Evolutionary conservation across 1,140 invertebrate genomes (phyloP).

Genomic region (Drosophila kurseongensis): DNA sequence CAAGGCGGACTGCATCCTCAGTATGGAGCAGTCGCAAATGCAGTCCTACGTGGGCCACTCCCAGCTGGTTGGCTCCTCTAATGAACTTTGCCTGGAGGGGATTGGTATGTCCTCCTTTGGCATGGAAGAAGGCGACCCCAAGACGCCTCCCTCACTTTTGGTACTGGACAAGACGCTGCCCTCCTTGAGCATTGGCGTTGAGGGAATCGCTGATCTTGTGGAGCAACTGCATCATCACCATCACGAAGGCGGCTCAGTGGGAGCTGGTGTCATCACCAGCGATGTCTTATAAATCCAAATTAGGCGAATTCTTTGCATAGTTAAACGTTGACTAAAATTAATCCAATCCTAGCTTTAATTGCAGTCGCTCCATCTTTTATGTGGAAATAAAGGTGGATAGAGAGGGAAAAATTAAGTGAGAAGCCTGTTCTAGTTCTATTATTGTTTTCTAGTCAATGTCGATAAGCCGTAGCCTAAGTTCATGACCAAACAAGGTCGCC

Average conservation of each 20-base stretch:
- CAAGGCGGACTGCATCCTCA: conserved; percentile 82
- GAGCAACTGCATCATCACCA: conserved; percentile 61
- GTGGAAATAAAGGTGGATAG: background rate
- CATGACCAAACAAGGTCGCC: background rate
- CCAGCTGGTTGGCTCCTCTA: conserved; percentile 18
- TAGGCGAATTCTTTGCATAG: conserved; percentile 56
- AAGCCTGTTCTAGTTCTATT: conserved; percentile 34
- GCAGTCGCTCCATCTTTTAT: background rate
- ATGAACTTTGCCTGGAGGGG: conserved; percentile 60
- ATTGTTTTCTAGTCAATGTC: conserved; percentile 40
- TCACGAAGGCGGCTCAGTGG: conserved; percentile 20
- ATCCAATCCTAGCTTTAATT: conserved; percentile 7
- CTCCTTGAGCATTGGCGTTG: conserved; percentile 69
- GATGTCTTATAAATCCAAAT: conserved; percentile 26
- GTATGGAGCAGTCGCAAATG: conserved; percentile 69
- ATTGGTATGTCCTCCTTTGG: conserved; percentile 57
- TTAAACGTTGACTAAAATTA: conserved; percentile 17
- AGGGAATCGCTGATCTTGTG: conserved; percentile 69
- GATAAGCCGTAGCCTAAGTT: conserved; percentile 13
- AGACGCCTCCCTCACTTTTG: conserved; percentile 66
- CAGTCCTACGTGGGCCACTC: conserved; percentile 40
- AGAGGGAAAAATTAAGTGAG: background rate
- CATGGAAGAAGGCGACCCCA: conserved; percentile 45
- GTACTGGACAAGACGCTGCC: conserved; percentile 76
- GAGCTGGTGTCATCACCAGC: conserved; percentile 19